Evolutionary conservation across 2,797 vertebrate species (phyloP).

Genomic region (Poecilia wingei): DNA sequence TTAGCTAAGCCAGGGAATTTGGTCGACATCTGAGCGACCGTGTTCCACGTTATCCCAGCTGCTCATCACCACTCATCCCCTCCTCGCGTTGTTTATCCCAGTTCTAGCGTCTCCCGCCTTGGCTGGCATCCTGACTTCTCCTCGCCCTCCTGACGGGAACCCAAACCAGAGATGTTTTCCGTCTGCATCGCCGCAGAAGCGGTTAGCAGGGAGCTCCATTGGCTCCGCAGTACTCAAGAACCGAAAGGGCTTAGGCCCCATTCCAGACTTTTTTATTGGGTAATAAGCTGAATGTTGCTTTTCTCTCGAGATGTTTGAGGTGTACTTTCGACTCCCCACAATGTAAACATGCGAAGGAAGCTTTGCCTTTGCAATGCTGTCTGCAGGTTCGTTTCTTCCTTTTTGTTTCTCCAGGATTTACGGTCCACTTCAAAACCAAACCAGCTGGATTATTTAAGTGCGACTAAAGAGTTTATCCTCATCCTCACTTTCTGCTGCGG

Average conservation of each 20-base stretch:
- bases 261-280: conserved; percentile 45
- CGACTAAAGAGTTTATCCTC: neutral
- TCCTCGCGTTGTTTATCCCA: neutral
- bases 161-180: conserved; percentile 52
- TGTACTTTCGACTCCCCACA: conserved; percentile 8
- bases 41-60: neutral
- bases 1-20: conserved; percentile 1
- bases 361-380: neutral
- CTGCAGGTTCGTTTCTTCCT: conserved; percentile 20
- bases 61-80: neutral
- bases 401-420: neutral
- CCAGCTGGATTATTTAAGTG: neutral
- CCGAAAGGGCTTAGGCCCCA: conserved; percentile 25
- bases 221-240: conserved; percentile 17
- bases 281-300: conserved; percentile 30
- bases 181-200: conserved; percentile 42
- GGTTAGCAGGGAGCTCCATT: conserved; percentile 39
- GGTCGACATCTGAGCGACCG: neutral
- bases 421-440: neutral
- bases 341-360: neutral
- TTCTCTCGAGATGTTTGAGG: conserved; percentile 14
- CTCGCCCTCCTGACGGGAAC: conserved; percentile 10
- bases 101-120: neutral
- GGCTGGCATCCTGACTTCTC: neutral
- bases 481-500: neutral